Evolutionary conservation across 2,113 vertebrate genomes (phyloP), one percentile per base, ranked within the genome.

Genomic region (Brachirus orientalis): DNA sequence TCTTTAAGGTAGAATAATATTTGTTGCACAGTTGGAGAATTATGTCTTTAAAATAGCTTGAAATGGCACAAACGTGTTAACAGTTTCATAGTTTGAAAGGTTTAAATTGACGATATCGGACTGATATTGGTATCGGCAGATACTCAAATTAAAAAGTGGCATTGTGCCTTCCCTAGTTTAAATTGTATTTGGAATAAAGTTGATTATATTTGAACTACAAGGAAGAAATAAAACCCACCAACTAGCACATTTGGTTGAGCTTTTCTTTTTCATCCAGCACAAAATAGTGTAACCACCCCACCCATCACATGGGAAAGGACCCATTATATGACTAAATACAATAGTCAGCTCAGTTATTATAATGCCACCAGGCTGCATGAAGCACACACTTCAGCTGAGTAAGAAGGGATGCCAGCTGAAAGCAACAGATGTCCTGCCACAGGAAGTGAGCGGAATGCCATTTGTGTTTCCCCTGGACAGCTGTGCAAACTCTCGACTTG

Each of bases 351-450:
- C 18, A 36, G 73, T 72, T 57, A 59, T 62, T 62, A 51, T 56
- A 44, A 75, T 51, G 20, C 62, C 36, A 11, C 61, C 56, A 56
- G 56, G 66, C 63, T 56, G 66, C 69, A 55, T 43, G 28, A 63
- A 63, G 65, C 69, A 48, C 66, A 51, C 53, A 75, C 63, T 75
- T 59, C 36, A 71, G 35, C 36, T 18, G 61, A 41, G 60, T 62
- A 50, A 36, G 55, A 69, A 53, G 46, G 55, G 63, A 37, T 70
- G 70, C 63, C 74, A 84, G 67, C 79, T 77, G 75, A 85, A 73
- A 65, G 83, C 74, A 80, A 86, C 85, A 87, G 85, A 86, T 86
- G 88, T 74, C 81, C 65, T 80, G 66, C 71, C 65, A 77, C 80
- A 65, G 63, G 75, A 77, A 75, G 75, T 62, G 65, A 52, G 69